Base-by-base conservation (phyloP, 2,888 invertebrate genomes). In the Melieria picta region DNA sequence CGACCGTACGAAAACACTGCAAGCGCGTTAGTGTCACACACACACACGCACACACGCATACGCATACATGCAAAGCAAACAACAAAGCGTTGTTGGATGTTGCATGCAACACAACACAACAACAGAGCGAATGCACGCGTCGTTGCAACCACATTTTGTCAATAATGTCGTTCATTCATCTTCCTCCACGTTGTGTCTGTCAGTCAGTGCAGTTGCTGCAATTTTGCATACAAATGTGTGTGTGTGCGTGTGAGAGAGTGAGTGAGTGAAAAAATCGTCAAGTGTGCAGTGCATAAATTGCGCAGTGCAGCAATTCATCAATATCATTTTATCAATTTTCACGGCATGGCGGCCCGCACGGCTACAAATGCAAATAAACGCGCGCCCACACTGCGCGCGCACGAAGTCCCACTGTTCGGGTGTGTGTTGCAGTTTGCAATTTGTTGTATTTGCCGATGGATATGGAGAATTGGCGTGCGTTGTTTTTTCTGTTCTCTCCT, bases 301-400 rank as follows among this genome's bases (percentile, higher is more conserved):
- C 55, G 7, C 46, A 69, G 65, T 76, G 74, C 73, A 77, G 82
- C 83, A 83, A 83, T 83, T 83, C 83, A 83, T 83, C 83, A 83
- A 83, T 83, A 83, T 83, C 83, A 81, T 83, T 83, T 83, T 83
- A 82, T 83, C 83, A 83, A 83, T 82, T 83, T 83, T 81, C 83
- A 82, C 80, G 79, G 74, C 74, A 75, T 73, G 73, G 72, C 68
- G 72, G 13, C 62, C 55, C 69, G 74, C 63, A 69, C 69, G 60
- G 58, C 46, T 56, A 48, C 30, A 60, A 13, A 58, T 52, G 56
- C 57, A 42, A 6, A 16, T 52, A 47, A 42, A 50, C 58, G 57
- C 64, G 30, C 60, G 9, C 47, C 13, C 52, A 63, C 42, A 7
- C 7, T n/a, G 5, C 64, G 4, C 55, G 16, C 52, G 57, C 30